Conservation (phyloP, 2,797 vertebrate genomes). For the Serranus cabrilla region DNA sequence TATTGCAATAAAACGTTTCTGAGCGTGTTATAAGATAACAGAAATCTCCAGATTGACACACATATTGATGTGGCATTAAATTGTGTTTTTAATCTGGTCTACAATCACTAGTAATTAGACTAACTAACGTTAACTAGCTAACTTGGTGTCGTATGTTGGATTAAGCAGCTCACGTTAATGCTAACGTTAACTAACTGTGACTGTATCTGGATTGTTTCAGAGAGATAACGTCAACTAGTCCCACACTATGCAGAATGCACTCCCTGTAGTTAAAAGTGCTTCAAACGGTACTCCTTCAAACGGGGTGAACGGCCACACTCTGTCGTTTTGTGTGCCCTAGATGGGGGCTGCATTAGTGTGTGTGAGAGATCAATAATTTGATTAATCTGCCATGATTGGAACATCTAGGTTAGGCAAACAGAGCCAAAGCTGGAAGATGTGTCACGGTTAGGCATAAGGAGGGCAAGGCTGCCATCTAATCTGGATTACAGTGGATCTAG, state of each 20-base stretch:
- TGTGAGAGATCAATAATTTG: conserved; percentile 49
- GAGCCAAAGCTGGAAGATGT: conserved; percentile 43
- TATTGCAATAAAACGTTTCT: conserved; percentile 19
- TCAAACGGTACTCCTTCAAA: neutral
- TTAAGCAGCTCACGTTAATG: conserved; percentile 43
- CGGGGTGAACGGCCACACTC: neutral
- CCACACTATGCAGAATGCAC: neutral
- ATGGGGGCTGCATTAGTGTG: conserved; percentile 7
- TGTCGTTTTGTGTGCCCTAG: neutral
- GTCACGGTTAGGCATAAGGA: conserved; percentile 37
- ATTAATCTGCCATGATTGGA: conserved; percentile 31
- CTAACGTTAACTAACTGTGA: conserved; percentile 22
- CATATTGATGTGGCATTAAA: fast-evolving
- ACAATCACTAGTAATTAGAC: conserved; percentile 2
- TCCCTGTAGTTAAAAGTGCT: neutral
- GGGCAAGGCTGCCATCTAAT: conserved; percentile 64
- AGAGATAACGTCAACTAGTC: neutral
- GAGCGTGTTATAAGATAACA: neutral
- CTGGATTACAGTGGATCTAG: conserved; percentile 74
- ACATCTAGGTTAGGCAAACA: conserved; percentile 37
- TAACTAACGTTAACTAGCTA: conserved; percentile 20
- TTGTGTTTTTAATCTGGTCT: neutral
- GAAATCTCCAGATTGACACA: neutral
- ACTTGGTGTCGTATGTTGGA: conserved; percentile 35
- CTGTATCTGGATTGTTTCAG: neutral